phyloP scores from a whole-genome alignment of 1,140 invertebrate genomes.

The Philaenus spumarius region DNA sequence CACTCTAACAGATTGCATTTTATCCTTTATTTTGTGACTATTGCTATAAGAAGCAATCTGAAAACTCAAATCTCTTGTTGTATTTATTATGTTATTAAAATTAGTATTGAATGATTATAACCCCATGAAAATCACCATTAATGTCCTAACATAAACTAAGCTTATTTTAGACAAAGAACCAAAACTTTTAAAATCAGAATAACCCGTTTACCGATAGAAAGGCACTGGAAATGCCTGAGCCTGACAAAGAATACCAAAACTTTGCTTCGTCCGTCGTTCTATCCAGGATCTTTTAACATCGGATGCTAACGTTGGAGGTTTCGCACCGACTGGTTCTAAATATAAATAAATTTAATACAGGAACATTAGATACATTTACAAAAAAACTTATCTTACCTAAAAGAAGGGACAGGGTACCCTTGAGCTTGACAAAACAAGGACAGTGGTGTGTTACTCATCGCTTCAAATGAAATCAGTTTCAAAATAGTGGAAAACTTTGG shows the following conservation, averaged over 20 bases:
- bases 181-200: constrained; percentile 13
- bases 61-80: too few species aligned
- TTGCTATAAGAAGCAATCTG: too few species aligned
- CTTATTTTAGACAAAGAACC: too few species aligned
- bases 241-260: constrained; percentile 47
- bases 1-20: too few species aligned
- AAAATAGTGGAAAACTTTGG: constrained; percentile 35
- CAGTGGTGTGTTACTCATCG: constrained; percentile 35
- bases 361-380: not conserved
- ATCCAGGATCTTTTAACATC: constrained; percentile 37
- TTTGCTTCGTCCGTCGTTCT: constrained; percentile 31
- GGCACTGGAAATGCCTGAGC: constrained; percentile 54
- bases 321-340: constrained; percentile 51
- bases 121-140: too few species aligned
- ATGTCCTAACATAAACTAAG: too few species aligned
- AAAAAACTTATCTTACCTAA: constrained; percentile 43
- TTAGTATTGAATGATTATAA: too few species aligned
- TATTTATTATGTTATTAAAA: too few species aligned
- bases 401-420: constrained; percentile 51
- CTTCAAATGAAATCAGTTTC: constrained; percentile 42
- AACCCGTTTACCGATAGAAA: constrained; percentile 44
- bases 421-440: constrained; percentile 54
- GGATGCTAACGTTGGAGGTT: constrained; percentile 47
- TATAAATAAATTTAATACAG: not conserved
- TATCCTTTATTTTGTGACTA: too few species aligned